Percentiles rank a stretch among this genome's conserved stretches.
Conservation (phyloP, 2,888 invertebrate species). For the Acanthosoma haemorrhoidale region DNA sequence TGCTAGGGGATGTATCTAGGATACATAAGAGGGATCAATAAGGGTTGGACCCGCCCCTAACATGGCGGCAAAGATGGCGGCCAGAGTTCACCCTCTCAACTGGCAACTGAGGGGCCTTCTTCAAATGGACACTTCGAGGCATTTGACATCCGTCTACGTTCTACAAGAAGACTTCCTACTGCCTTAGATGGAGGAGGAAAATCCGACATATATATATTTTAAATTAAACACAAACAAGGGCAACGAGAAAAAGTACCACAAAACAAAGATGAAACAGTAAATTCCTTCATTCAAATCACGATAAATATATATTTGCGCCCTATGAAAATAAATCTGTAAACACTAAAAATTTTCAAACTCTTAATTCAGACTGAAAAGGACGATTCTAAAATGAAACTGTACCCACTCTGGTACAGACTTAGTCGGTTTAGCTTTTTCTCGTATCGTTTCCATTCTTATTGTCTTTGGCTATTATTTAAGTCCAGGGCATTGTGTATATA, state of each 20-base stretch:
- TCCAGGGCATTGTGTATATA: slow-evolving; percentile 8
- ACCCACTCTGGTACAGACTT: neutral
- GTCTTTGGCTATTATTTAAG: neutral
- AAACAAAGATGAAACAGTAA: too few species aligned
- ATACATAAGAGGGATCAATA: slow-evolving; percentile 23
- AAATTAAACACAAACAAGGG: too few species aligned
- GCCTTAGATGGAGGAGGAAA: too few species aligned
- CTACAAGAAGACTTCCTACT: neutral
- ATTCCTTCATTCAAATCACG: too few species aligned
- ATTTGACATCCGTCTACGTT: neutral
- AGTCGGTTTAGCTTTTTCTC: neutral
- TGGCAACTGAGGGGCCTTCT: too few species aligned
- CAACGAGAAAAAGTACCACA: too few species aligned
- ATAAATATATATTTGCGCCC: too few species aligned
- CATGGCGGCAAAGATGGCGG: slow-evolving; percentile 24
- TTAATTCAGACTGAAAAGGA: neutral
- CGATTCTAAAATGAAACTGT: neutral
- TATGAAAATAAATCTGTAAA: too few species aligned
- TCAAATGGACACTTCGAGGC: slow-evolving; percentile 2
- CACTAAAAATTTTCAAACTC: too few species aligned
- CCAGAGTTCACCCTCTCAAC: neutral
- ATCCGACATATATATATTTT: too few species aligned
- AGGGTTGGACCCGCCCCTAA: slow-evolving; percentile 6
- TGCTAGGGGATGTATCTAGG: slow-evolving; percentile 17
- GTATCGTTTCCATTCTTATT: neutral